Evolutionary conservation across 1,140 invertebrate genomes (phyloP), one percentile per base, ranked within the genome.

Genomic region (Phortica variegata): DNA sequence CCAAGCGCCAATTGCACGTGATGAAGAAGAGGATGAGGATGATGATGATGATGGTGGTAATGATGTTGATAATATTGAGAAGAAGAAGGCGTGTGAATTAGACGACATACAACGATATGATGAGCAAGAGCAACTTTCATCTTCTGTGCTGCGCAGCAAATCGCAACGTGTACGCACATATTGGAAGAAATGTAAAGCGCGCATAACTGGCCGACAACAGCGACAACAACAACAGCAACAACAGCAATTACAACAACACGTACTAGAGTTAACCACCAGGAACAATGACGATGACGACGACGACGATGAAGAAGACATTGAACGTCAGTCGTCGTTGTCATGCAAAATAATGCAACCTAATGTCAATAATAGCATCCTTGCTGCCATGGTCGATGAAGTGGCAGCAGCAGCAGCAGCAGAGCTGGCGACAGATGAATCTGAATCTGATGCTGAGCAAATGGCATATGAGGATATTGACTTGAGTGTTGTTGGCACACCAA

Each of bases 131-230:
- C 43, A 37, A 46, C 15, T 18, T 15, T 33, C 29, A 21, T 6
- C 49, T 7, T 32, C 47, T 18, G 43, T 34, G 33, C 43, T 26
- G 43, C 74, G 76, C 51, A 79, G 77, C 56, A 79, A 78, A 65
- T 75, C 77, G 47, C 78, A n/a, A n/a, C n/a, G 79, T 53, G 79
- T 80, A 29, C 79, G 78, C 59, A 79, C 73, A 42, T 80, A 80
- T 53, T 58, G 80, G 7, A 77, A 76, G 59, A 79, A 77, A 60
- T 80, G 79, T 54, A 80, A 77, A 62, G 75, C 78, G 52, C 78
- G 68, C 10, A 55, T 79, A 56, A 70, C 52, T 65, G 77, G 53
- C 69, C 61, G 65, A 9, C 38, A 49, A 40, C 51, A 54, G 17
- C 36, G 38, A 29, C 32, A 13, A 43, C n/a, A 36, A 29, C 44